These are phyloP conservation scores for Archips xylosteana DNA, from an alignment of 2,888 invertebrate genomes.

Conservation along the genomic window DNA sequence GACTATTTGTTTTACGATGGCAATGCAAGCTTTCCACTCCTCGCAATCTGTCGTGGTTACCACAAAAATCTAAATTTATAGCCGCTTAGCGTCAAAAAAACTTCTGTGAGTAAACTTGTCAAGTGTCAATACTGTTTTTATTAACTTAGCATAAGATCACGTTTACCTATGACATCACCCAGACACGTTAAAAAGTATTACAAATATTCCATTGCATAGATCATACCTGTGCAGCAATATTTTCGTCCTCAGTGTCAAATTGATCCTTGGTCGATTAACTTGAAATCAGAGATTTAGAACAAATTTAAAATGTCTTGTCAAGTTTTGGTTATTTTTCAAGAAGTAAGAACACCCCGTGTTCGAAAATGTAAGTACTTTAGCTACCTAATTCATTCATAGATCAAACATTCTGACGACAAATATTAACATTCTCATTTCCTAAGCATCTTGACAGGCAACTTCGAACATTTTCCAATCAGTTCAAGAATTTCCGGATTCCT, in stretches of 20 bases:
- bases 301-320: constrained; percentile 58
- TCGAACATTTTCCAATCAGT: constrained; percentile 21
- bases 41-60: not conserved
- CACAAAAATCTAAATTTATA: constrained; percentile 22
- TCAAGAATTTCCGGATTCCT: constrained; percentile 39
- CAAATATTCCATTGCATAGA: constrained; percentile 50
- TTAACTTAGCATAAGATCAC: constrained; percentile 54
- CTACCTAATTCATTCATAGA: not conserved
- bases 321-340: constrained; percentile 57
- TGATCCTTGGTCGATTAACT: constrained; percentile 48
- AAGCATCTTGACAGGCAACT: not conserved
- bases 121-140: constrained; percentile 51
- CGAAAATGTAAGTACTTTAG: constrained; percentile 53
- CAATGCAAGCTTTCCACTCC: constrained; percentile 15
- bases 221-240: constrained; percentile 38
- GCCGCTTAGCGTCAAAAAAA: constrained; percentile 19
- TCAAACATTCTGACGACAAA: not conserved
- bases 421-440: constrained; percentile 11
- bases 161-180: constrained; percentile 62
- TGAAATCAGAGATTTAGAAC: constrained; percentile 34
- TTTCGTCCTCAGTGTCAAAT: constrained; percentile 52
- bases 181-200: constrained; percentile 54
- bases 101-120: constrained; percentile 15
- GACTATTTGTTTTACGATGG: constrained; percentile 10
- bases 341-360: constrained; percentile 49